Evolutionary conservation across 2,113 vertebrate species (phyloP).

Genomic region (Podilymbus podiceps): DNA sequence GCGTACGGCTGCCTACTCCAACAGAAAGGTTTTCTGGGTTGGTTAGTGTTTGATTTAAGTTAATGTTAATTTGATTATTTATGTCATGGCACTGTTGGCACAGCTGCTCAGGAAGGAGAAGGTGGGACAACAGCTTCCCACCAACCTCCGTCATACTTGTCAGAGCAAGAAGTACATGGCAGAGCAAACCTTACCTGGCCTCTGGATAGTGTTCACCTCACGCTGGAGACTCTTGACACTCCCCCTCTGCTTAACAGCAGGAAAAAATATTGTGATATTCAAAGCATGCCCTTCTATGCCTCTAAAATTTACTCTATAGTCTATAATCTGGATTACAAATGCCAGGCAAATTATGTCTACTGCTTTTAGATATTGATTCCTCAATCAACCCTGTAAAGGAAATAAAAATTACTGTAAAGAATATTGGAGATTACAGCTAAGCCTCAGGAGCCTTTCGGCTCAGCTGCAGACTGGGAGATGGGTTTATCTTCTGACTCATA

Average conservation of each 20-base stretch:
- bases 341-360: not conserved
- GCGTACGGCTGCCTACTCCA: not conserved
- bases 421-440: not conserved
- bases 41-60: not conserved
- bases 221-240: not conserved
- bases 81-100: not conserved
- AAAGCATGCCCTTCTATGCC: not conserved
- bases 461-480: not conserved
- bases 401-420: slow-evolving; percentile 24
- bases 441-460: not conserved
- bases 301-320: not conserved
- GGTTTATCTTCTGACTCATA: slow-evolving; percentile 60
- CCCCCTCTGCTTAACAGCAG: not conserved
- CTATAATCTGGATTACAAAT: not conserved
- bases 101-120: not conserved
- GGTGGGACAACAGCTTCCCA: not conserved
- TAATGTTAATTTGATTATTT: not conserved
- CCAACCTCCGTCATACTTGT: not conserved
- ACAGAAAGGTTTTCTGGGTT: not conserved
- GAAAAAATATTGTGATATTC: not conserved
- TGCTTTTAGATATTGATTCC: slow-evolving; percentile 30
- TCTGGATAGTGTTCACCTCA: not conserved
- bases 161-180: not conserved
- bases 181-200: not conserved
- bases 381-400: not conserved